Conservation (phyloP, 2,113 vertebrate species). For the Alces alces region DNA sequence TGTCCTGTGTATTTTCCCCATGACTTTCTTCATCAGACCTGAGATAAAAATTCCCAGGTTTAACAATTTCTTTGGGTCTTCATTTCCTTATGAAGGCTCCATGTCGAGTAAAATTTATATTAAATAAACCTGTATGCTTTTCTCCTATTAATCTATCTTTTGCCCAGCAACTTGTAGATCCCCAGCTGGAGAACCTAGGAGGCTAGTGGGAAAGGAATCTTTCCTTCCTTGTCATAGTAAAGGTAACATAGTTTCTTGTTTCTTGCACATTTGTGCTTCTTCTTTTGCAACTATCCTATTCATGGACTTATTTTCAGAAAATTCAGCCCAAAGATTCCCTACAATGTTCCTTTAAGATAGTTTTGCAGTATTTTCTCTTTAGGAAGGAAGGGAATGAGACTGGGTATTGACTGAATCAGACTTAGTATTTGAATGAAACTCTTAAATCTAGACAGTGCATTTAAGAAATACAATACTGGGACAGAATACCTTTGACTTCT, state of each 20-base stretch:
- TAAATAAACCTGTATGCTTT: neutral
- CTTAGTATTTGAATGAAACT: neutral
- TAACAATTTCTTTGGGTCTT: neutral
- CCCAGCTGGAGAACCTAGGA: neutral
- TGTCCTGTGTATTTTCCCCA: neutral
- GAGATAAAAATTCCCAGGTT: neutral
- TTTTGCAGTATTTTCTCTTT: neutral
- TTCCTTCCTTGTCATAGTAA: neutral
- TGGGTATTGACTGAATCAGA: neutral
- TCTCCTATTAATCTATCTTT: neutral
- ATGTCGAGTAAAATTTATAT: neutral
- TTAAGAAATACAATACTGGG: neutral
- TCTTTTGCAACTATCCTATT: neutral
- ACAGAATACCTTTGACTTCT: neutral
- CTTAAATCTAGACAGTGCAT: neutral
- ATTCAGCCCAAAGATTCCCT: neutral
- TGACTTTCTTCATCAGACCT: neutral
- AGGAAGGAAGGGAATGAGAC: neutral
- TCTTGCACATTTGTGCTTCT: neutral
- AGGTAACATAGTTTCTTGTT: neutral
- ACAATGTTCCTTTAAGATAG: neutral
- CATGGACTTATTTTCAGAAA: slow-evolving; percentile 9
- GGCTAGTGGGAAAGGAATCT: too few relatives aligned
- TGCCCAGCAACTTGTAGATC: neutral
- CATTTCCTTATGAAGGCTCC: neutral